Evolutionary conservation across 2,797 vertebrate genomes (phyloP).

Genomic region (Pelochelys cantorii): DNA sequence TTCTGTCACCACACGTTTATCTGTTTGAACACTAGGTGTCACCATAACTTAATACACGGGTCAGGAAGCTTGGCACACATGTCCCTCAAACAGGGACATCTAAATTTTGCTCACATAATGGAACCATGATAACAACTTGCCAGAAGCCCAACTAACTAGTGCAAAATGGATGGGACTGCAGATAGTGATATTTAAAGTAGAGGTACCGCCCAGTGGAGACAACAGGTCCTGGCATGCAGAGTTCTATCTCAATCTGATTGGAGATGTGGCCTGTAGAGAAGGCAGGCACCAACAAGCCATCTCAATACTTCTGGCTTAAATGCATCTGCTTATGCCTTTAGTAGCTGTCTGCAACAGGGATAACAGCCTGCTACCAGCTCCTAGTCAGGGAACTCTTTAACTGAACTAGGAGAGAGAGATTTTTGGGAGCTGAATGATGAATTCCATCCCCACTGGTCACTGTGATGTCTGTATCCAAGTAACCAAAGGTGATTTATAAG

Average conservation of each 20-base stretch:
- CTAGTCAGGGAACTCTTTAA: neutral
- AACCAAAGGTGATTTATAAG: neutral
- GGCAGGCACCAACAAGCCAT: neutral
- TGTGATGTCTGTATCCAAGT: neutral
- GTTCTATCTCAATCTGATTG: neutral
- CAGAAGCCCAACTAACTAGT: neutral
- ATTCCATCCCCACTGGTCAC: neutral
- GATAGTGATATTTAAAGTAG: neutral
- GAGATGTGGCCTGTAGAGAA: neutral
- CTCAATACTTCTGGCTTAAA: neutral
- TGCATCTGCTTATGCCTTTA: neutral
- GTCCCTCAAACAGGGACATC: neutral
- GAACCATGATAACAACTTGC: neutral
- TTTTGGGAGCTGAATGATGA: neutral
- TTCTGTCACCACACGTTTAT: neutral
- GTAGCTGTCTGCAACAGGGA: neutral
- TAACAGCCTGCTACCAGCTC: neutral
- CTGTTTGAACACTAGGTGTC: slow-evolving; percentile 27
- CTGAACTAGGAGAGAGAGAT: neutral
- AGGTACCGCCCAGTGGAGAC: neutral
- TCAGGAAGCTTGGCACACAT: neutral
- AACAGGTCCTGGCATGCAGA: neutral
- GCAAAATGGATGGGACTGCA: neutral
- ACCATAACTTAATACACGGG: neutral
- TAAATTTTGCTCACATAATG: neutral